Evolutionary conservation across 2,888 invertebrate genomes (phyloP).

Genomic region (Amblyjoppa proteus): DNA sequence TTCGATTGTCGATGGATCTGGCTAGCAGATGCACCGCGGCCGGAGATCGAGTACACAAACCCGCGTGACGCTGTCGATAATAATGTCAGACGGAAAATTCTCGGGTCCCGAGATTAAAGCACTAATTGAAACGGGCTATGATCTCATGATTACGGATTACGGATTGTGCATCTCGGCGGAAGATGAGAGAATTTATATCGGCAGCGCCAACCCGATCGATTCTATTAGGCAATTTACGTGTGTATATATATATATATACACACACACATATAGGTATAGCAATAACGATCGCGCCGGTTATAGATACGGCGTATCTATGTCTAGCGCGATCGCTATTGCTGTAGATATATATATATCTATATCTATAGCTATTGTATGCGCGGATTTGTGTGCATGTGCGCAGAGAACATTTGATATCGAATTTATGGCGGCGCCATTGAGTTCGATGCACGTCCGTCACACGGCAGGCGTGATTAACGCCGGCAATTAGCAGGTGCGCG

Average conservation of each 20-base stretch:
- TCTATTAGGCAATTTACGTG: conserved; percentile 15
- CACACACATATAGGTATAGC: not conserved
- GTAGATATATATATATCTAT: too few species aligned
- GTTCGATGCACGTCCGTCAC: conserved; percentile 52
- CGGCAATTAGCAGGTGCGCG: conserved; percentile 67
- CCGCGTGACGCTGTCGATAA: conserved; percentile 18
- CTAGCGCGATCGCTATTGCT: not conserved
- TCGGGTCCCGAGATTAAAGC: conserved; percentile 3
- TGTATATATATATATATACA: not conserved
- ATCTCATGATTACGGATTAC: conserved; percentile 34
- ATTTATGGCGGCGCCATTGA: conserved; percentile 27
- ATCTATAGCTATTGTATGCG: not conserved
- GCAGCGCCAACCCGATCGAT: conserved; percentile 8
- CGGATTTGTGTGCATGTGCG: not conserved
- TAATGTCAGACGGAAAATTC: conserved; percentile 38
- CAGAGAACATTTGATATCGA: conserved; percentile 7
- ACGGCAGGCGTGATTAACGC: conserved; percentile 66
- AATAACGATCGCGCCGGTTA: not conserved
- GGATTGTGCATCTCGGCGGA: not conserved
- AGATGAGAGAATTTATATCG: not conserved
- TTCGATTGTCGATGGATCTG: conserved; percentile 49
- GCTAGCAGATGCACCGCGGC: conserved; percentile 37
- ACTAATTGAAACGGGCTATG: conserved; percentile 35
- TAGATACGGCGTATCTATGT: not conserved
- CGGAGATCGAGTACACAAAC: conserved; percentile 9